Percentiles rank a stretch among this genome's conserved stretches.
phyloP scores from a whole-genome alignment of 2,888 invertebrate species.

The Horisme vitalbata region DNA sequence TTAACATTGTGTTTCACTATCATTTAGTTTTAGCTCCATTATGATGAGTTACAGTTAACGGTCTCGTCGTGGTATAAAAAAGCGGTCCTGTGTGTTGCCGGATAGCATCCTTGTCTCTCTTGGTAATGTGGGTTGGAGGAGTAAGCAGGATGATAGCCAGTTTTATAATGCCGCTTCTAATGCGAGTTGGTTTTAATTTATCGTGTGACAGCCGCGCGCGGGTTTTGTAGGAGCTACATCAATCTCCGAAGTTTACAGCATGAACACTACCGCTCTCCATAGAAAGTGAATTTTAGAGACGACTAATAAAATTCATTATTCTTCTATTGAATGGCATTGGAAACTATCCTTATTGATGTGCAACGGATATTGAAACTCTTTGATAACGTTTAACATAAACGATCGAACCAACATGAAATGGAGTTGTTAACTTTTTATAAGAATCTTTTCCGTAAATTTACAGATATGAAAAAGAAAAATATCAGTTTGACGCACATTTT shows the following conservation, averaged over 20 bases:
- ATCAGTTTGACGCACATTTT: no score
- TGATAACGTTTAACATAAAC: no score
- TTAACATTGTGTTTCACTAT: conserved; percentile 16
- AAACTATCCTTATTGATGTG: neutral
- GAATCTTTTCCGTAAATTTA: no score
- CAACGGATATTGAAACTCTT: neutral
- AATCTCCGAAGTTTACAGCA: conserved; percentile 56
- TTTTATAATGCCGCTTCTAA: conserved; percentile 68
- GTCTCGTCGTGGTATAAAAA: conserved; percentile 69
- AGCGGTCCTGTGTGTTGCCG: conserved; percentile 62
- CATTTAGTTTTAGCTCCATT: conserved; percentile 60
- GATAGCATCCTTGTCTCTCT: conserved; percentile 63
- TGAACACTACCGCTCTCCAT: conserved; percentile 35
- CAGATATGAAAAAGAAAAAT: no score
- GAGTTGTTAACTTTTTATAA: no score
- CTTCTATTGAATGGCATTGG: conserved; percentile 8
- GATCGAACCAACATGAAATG: no score
- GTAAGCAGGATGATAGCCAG: conserved; percentile 62
- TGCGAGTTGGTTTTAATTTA: conserved; percentile 78
- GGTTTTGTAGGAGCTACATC: conserved; percentile 68
- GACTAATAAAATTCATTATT: conserved; percentile 34
- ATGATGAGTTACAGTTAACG: conserved; percentile 70
- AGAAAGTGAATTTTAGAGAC: conserved; percentile 53
- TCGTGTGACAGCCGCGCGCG: conserved; percentile 73
- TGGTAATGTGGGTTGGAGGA: conserved; percentile 49